Evolutionary conservation across 2,797 vertebrate species (phyloP), one percentile per base, ranked within the genome.

Genomic region (Pangasius mekongensis): DNA sequence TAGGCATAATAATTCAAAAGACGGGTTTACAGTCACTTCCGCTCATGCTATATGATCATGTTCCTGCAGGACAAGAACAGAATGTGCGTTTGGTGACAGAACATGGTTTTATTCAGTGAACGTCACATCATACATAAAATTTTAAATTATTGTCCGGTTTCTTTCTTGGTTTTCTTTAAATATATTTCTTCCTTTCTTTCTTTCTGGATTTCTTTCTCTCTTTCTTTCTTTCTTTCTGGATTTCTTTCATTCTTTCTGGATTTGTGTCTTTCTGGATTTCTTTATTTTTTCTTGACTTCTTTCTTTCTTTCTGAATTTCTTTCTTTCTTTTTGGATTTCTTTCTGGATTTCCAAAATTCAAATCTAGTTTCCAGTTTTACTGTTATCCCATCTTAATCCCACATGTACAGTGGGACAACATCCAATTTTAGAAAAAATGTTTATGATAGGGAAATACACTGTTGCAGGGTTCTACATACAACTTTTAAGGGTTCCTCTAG

Each of bases 11-110:
- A 43, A 81, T 30, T 36, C 54, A 71, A 82, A 54, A 82, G 27
- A 20, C 16, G 14, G 16, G 30, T 62, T 73, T 85, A 27, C 27
- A 10, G 60, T 30, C 49, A 56, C 47, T 33, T 78, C 36, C 18
- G n/a, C 64, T 85, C 27, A 80, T 54, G 82, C 49, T 11, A 62
- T 49, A 43, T 33, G 54, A 83, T 83, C 80, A 27, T n/a, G 14
- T 54, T 67, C 24, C 27, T 73, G 56, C 43, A 39, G 39, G 27
- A 54, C 47, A 66, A 62, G 22, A 62, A 3, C 73, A 76, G 60
- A 54, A 54, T 39, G 64, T 60, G 36, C 1, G 0, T 47, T 22
- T 76, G 36, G 24, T 27, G 58, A 62, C 58, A 64, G 80, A 62
- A 27, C 80, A 27, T 64, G 80, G 7, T 20, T 83, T 84, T 64